Conservation (phyloP, 2,113 vertebrate genomes). For the Lycaon pictus region DNA sequence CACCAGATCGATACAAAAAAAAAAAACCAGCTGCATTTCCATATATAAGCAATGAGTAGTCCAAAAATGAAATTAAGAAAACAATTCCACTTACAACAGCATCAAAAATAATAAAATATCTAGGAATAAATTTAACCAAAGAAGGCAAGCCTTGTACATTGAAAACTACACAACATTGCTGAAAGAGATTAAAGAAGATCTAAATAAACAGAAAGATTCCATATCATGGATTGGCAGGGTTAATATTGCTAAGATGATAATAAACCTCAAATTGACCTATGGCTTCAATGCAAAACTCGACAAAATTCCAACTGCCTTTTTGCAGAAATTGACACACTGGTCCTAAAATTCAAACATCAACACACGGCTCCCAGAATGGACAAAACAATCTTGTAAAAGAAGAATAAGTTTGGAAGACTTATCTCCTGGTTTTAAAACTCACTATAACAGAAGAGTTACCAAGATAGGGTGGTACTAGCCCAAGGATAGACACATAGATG, state of each 20-base stretch:
- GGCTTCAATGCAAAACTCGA: not conserved
- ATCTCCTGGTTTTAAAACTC: not conserved
- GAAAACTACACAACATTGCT: not conserved
- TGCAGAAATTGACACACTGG: not conserved
- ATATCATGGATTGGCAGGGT: not conserved
- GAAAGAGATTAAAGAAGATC: not conserved
- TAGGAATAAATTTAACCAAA: not conserved
- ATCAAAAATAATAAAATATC: constrained; percentile 2
- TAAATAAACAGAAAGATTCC: not conserved
- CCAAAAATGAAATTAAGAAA: constrained; percentile 6
- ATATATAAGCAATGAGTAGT: not conserved
- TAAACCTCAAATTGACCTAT: not conserved
- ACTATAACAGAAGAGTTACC: not conserved
- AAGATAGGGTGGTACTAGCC: not conserved
- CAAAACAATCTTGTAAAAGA: not conserved
- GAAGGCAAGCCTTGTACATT: not conserved
- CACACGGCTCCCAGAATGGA: not conserved
- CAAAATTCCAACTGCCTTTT: not conserved
- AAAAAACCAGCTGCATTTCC: not conserved
- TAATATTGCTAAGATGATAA: not conserved
- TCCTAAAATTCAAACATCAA: not conserved
- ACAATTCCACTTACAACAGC: not conserved
- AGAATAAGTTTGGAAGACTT: not conserved
- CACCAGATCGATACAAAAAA: not conserved
- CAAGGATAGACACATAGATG: not conserved